A percentile compares a stretch with the other conserved stretches of the same genome.
Conservation (phyloP, 2,797 vertebrate genomes). For the Protosalanx chinensis region DNA sequence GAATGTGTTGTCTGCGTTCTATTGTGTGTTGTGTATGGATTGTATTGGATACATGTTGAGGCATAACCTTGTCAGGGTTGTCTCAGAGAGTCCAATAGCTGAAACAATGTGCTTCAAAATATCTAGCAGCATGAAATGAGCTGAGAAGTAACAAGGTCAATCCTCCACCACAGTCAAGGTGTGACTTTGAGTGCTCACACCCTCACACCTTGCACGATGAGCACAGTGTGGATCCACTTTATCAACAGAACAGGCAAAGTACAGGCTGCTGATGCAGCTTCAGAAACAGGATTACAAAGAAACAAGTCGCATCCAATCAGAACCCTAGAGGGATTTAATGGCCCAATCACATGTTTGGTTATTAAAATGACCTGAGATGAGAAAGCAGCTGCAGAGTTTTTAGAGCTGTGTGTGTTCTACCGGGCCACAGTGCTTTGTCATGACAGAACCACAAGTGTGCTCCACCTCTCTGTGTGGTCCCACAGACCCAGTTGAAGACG, state of each 20-base stretch:
- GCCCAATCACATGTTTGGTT: background rate
- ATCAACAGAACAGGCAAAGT: background rate
- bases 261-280: background rate
- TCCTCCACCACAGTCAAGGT: background rate
- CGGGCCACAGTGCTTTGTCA: background rate
- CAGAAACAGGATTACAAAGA: background rate
- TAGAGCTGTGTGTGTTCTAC: background rate
- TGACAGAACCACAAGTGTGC: too few relatives aligned
- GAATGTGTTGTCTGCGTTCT: too few relatives aligned
- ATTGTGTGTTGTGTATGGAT: background rate
- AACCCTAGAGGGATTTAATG: too few relatives aligned
- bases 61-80: background rate
- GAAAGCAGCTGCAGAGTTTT: background rate
- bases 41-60: background rate
- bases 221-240: background rate
- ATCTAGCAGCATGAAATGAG: background rate
- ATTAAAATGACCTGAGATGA: background rate
- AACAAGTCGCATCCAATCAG: too few relatives aligned
- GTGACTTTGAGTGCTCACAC: background rate
- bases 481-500: conserved; percentile 29
- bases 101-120: background rate
- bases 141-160: background rate
- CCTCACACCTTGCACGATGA: background rate
- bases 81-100: background rate
- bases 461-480: background rate